Percentiles rank a stretch among this genome's conserved stretches.
Conservation (phyloP, 2,113 vertebrate genomes). For the Oophaga pumilio region DNA sequence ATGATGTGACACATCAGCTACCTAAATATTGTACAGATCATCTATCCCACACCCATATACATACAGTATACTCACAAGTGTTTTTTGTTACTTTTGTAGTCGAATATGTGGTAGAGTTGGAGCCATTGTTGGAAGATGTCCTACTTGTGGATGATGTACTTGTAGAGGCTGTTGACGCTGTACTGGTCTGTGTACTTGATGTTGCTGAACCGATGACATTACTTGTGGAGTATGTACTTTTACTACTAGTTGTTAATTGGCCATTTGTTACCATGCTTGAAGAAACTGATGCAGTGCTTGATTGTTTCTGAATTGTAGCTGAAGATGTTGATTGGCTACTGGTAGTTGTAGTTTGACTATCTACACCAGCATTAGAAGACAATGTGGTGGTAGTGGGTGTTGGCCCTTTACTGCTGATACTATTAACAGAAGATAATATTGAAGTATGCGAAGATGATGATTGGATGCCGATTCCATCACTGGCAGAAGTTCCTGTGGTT, state of each 20-base stretch:
- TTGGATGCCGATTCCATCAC: not conserved
- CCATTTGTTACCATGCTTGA: not conserved
- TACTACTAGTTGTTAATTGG: not conserved
- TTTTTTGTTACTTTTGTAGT: not conserved
- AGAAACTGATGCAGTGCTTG: not conserved
- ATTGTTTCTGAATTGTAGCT: not conserved
- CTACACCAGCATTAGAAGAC: not conserved
- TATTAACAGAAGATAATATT: not conserved
- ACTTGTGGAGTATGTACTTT: not conserved
- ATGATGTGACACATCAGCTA: too few relatives aligned
- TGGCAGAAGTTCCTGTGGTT: not conserved
- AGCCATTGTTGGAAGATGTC: not conserved
- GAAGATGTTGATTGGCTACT: not conserved
- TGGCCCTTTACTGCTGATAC: not conserved
- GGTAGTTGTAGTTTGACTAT: not conserved
- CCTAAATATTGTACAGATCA: too few relatives aligned
- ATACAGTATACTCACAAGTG: not conserved
- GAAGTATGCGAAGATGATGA: not conserved
- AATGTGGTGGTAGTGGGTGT: not conserved
- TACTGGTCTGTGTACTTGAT: not conserved
- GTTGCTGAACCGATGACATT: not conserved
- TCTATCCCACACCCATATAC: not conserved
- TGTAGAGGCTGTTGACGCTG: not conserved
- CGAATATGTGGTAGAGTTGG: not conserved
- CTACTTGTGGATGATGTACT: not conserved